A percentile compares a stretch with the other conserved stretches of the same genome.
phyloP scores from a whole-genome alignment of 2,113 vertebrate species.

The Arvicanthis niloticus region DNA sequence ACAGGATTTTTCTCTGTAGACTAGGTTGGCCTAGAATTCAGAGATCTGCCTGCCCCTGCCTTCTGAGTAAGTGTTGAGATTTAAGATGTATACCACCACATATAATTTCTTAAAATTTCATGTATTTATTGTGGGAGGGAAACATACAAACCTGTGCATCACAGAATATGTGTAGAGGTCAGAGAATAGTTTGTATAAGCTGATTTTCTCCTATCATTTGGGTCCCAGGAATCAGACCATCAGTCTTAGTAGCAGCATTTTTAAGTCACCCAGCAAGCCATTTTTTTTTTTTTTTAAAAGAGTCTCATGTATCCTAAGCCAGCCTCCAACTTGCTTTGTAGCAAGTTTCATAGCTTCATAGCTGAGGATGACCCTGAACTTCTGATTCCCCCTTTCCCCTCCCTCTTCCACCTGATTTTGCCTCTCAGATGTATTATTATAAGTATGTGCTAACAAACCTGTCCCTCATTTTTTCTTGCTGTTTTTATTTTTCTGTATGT shows the following conservation, averaged over 20 bases:
- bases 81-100: neutral
- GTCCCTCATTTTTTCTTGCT: neutral
- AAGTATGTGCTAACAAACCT: neutral
- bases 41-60: neutral
- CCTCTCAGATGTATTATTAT: neutral
- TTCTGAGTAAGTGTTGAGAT: neutral
- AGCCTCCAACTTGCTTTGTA: neutral
- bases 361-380: neutral
- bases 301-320: neutral
- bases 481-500: neutral
- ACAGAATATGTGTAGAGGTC: neutral
- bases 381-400: neutral
- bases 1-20: neutral
- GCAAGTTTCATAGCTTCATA: neutral
- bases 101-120: neutral
- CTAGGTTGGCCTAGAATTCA: neutral
- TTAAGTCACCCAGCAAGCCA: neutral
- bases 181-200: neutral
- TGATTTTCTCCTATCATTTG: neutral
- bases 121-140: neutral
- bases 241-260: neutral
- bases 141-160: neutral
- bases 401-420: neutral
- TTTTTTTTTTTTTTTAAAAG: neutral
- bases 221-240: neutral